phyloP scores from a whole-genome alignment of 2,113 vertebrate genomes.

The Sebastes fasciatus region DNA sequence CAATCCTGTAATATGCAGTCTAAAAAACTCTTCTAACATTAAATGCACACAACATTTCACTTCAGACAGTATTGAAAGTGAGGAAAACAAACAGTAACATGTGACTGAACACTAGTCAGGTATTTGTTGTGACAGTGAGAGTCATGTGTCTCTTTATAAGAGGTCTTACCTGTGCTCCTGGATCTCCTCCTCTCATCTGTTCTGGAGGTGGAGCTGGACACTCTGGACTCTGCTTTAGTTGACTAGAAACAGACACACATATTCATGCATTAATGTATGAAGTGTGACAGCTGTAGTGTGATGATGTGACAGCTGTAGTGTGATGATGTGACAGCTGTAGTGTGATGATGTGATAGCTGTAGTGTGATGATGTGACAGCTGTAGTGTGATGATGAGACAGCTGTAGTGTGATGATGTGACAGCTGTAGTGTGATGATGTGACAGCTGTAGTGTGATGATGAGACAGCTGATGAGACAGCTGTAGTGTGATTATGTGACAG shows the following conservation, averaged over 20 bases:
- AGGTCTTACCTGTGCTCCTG: slow-evolving; percentile 70
- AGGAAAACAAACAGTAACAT: too few species aligned
- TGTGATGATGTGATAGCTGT: too few species aligned
- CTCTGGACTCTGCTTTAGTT: slow-evolving; percentile 65
- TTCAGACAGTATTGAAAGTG: not conserved
- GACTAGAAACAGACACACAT: slow-evolving; percentile 69
- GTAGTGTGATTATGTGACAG: too few species aligned
- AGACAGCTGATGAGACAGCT: too few species aligned
- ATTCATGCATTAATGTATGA: not conserved
- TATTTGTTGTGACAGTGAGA: not conserved
- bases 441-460: too few species aligned
- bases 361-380: too few species aligned
- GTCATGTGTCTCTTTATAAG: not conserved
- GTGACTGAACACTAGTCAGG: not conserved
- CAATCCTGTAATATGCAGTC: not conserved
- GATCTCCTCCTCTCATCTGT: slow-evolving; percentile 77
- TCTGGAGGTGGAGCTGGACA: slow-evolving; percentile 72
- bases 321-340: too few species aligned
- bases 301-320: too few species aligned
- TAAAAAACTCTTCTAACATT: not conserved
- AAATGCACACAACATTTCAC: not conserved
- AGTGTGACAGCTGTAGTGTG: not conserved
- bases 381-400: too few species aligned
- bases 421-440: too few species aligned
- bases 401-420: too few species aligned